A percentile compares a stretch with the other conserved stretches of the same genome.
phyloP scores from a whole-genome alignment of 1,140 invertebrate species.

The Hycleus phaleratus region DNA sequence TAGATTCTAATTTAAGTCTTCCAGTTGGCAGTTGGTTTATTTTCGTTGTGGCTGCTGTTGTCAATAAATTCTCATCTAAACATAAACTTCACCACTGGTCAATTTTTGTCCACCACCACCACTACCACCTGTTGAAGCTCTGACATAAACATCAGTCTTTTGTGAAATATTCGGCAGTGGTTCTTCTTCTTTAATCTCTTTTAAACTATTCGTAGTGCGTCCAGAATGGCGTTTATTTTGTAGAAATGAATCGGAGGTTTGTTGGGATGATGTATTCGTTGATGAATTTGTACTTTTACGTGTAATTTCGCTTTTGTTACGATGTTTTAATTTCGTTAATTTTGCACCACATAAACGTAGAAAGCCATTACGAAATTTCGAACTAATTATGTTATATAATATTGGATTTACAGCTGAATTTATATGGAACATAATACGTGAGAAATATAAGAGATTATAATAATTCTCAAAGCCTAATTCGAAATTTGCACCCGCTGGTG shows the following conservation, averaged over 20 bases:
- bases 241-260: slow-evolving; percentile 35
- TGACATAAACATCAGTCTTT: slow-evolving; percentile 9
- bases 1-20: too few species aligned
- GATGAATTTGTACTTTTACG: slow-evolving; percentile 38
- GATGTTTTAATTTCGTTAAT: slow-evolving; percentile 15
- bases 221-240: slow-evolving; percentile 26
- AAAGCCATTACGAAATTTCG: slow-evolving; percentile 81
- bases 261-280: slow-evolving; percentile 36
- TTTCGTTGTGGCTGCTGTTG: too few species aligned
- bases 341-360: slow-evolving; percentile 48
- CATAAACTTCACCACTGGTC: slow-evolving; percentile 30
- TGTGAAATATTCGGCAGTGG: neutral
- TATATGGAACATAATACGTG: slow-evolving; percentile 77
- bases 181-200: slow-evolving; percentile 28
- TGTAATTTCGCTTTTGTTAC: slow-evolving; percentile 28
- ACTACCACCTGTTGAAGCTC: slow-evolving; percentile 1
- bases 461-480: slow-evolving; percentile 68
- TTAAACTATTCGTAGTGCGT: slow-evolving; percentile 27
- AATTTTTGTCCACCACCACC: slow-evolving; percentile 20
- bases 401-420: slow-evolving; percentile 88
- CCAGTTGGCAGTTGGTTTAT: too few species aligned
- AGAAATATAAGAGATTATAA: slow-evolving; percentile 80
- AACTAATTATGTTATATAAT: slow-evolving; percentile 85
- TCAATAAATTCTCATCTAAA: slow-evolving; percentile 7
- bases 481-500: slow-evolving; percentile 52